These are phyloP conservation scores for Otolemur garnettii DNA, from an alignment of 2,113 vertebrate genomes.

Conservation along the genomic window DNA sequence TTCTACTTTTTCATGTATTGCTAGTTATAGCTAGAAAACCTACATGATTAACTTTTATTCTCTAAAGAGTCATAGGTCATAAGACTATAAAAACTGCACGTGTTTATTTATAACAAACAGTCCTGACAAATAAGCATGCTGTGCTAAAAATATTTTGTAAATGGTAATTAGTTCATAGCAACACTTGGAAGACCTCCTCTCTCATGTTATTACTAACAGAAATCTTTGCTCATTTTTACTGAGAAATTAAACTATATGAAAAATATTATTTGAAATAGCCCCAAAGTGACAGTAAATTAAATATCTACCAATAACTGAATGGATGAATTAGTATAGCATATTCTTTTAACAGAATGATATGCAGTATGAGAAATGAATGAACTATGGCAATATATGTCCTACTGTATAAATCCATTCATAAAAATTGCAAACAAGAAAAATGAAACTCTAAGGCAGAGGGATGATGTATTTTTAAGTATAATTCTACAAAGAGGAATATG, in stretches of 20 bases:
- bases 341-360: neutral
- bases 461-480: neutral
- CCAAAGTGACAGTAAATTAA: neutral
- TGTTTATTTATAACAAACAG: neutral
- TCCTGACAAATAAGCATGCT: neutral
- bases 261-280: neutral
- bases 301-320: neutral
- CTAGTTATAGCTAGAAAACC: neutral
- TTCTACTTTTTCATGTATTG: neutral
- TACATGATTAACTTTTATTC: neutral
- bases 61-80: neutral
- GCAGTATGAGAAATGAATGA: neutral
- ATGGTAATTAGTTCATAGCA: neutral
- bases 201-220: neutral
- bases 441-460: neutral
- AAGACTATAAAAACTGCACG: neutral
- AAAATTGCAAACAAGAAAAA: neutral
- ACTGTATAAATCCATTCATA: neutral
- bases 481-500: neutral
- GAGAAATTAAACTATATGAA: neutral
- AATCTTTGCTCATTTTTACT: neutral
- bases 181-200: neutral
- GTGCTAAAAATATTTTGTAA: neutral
- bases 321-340: neutral
- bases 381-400: neutral